These are phyloP conservation scores for Neosilurus mollespiculum DNA, from an alignment of 2,797 vertebrate genomes.

Conservation along the genomic window DNA sequence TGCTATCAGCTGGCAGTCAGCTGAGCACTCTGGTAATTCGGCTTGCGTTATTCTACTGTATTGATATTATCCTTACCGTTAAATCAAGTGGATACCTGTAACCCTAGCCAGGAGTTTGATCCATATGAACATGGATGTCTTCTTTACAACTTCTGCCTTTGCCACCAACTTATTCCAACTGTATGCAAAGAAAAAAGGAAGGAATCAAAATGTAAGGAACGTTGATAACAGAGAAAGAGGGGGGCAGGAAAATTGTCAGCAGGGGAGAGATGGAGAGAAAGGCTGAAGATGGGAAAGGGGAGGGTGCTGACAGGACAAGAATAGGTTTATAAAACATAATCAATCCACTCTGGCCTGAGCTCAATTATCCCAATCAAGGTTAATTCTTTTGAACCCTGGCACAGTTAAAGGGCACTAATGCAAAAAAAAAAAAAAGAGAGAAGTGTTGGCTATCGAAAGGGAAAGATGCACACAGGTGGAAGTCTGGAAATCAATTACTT, in stretches of 20 bases:
- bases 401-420: constrained; percentile 57
- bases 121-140: constrained; percentile 38
- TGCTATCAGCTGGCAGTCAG: constrained; percentile 49
- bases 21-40: constrained; percentile 35
- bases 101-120: constrained; percentile 19
- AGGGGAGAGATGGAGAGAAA: constrained; percentile 39
- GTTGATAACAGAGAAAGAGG: constrained; percentile 41
- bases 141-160: constrained; percentile 32
- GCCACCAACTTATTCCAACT: constrained; percentile 44
- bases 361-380: constrained; percentile 64
- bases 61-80: constrained; percentile 32
- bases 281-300: constrained; percentile 33
- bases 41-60: constrained; percentile 38
- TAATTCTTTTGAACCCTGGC: constrained; percentile 59
- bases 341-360: constrained; percentile 59
- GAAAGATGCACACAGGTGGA: constrained; percentile 49
- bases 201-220: constrained; percentile 42
- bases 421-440: constrained; percentile 38
- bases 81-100: constrained; percentile 44
- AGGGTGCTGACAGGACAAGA: constrained; percentile 44
- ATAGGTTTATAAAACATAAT: constrained; percentile 61
- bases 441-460: constrained; percentile 42
- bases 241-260: constrained; percentile 51
- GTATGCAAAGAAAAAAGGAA: constrained; percentile 44
- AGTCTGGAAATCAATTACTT: constrained; percentile 58